These are phyloP conservation scores for Creontiades dilutus DNA, from an alignment of 2,888 invertebrate genomes.

Conservation along the genomic window DNA sequence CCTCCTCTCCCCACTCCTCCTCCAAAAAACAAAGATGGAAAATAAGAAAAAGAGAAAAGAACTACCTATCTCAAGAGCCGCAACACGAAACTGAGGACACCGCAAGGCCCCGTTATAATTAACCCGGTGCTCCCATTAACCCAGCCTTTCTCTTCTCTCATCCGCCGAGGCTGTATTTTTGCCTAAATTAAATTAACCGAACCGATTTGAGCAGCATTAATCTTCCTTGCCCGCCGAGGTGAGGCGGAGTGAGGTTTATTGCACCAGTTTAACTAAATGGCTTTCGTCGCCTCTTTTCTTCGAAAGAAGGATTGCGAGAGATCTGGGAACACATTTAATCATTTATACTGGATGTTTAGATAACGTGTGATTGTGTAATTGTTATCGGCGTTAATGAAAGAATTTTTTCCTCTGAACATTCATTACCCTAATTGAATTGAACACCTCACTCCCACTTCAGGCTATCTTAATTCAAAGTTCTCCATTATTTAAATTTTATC, in stretches of 20 bases:
- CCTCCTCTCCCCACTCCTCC: too few relatives aligned
- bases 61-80: background rate
- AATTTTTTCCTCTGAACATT: too few relatives aligned
- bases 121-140: slow-evolving; percentile 52
- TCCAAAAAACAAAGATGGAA: background rate
- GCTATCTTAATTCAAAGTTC: too few relatives aligned
- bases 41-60: background rate
- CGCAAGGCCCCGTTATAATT: slow-evolving; percentile 36
- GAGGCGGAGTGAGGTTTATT: slow-evolving; percentile 41
- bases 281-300: slow-evolving; percentile 29
- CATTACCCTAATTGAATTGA: too few relatives aligned
- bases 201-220: slow-evolving; percentile 61
- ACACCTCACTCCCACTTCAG: too few relatives aligned
- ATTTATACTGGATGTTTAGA: too few relatives aligned
- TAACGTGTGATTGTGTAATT: too few relatives aligned
- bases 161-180: slow-evolving; percentile 52
- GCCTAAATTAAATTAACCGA: slow-evolving; percentile 58
- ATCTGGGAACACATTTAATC: too few relatives aligned
- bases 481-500: too few relatives aligned
- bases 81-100: background rate
- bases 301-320: too few relatives aligned
- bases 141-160: slow-evolving; percentile 44
- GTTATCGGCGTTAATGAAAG: too few relatives aligned
- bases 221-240: slow-evolving; percentile 9
- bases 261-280: slow-evolving; percentile 57